phyloP scores from a whole-genome alignment of 2,888 invertebrate genomes.

The Apamea monoglypha region DNA sequence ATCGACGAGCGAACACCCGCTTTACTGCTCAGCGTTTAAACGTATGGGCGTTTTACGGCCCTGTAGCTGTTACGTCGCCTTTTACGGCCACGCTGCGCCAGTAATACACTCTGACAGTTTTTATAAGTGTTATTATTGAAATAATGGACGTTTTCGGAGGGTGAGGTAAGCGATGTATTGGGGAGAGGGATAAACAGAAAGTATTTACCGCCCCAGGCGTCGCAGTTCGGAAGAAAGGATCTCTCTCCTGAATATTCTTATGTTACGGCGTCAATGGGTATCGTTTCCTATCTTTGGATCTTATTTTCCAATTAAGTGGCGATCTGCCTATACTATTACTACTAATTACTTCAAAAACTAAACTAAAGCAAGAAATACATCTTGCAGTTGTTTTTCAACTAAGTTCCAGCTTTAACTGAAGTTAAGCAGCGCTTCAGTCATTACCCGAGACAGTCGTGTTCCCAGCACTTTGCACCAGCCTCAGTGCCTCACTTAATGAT shows the following conservation, averaged over 20 bases:
- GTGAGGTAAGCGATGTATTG: constrained; percentile 4
- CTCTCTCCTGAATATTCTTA: background rate
- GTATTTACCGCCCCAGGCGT: background rate
- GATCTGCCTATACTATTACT: background rate
- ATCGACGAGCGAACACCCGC: constrained; percentile 65
- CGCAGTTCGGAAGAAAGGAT: constrained; percentile 11
- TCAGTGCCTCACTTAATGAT: constrained; percentile 57
- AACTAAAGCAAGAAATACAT: constrained; percentile 55
- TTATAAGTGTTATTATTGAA: constrained; percentile 65
- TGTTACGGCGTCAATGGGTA: constrained; percentile 12
- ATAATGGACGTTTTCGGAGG: constrained; percentile 50
- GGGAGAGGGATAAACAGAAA: constrained; percentile 15
- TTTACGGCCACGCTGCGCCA: constrained; percentile 66
- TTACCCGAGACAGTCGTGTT: constrained; percentile 63
- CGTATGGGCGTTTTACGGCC: constrained; percentile 76
- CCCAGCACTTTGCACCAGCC: constrained; percentile 64
- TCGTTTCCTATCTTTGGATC: background rate
- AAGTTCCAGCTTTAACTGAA: constrained; percentile 59
- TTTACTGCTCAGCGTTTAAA: constrained; percentile 76
- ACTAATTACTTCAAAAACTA: constrained; percentile 18
- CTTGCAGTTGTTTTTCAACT: constrained; percentile 54
- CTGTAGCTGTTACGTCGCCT: constrained; percentile 63
- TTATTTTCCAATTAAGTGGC: background rate
- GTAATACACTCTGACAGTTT: constrained; percentile 64
- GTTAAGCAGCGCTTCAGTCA: constrained; percentile 63